These are phyloP conservation scores for Butorides virescens DNA, from an alignment of 2,113 vertebrate species.

Conservation along the genomic window DNA sequence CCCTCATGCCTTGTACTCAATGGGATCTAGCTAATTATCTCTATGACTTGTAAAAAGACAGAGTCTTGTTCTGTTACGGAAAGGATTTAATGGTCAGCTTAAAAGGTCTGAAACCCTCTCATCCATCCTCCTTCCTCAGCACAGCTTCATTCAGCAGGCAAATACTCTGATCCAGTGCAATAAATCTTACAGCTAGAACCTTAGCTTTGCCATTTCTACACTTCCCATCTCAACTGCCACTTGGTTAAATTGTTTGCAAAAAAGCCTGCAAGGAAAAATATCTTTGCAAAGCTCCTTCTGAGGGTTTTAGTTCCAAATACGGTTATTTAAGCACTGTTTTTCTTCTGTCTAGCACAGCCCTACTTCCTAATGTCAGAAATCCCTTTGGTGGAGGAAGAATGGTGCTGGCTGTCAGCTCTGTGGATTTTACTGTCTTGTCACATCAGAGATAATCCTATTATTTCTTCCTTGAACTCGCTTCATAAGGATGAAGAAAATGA, in stretches of 20 bases:
- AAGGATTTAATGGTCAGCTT: slow-evolving; percentile 17
- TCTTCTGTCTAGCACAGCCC: background rate
- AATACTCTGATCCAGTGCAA: background rate
- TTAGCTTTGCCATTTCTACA: background rate
- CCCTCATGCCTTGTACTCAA: background rate
- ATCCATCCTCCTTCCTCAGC: background rate
- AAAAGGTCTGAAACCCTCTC: slow-evolving; percentile 4
- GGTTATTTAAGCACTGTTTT: slow-evolving; percentile 5
- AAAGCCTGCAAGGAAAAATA: background rate
- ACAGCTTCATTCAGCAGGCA: background rate
- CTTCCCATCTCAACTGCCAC: background rate
- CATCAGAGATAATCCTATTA: slow-evolving; percentile 43
- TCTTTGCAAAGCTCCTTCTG: background rate
- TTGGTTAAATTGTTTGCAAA: background rate
- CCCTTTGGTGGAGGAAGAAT: background rate
- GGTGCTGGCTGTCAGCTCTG: background rate
- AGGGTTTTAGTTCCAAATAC: background rate
- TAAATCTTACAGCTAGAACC: background rate
- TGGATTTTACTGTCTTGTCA: slow-evolving; percentile 31
- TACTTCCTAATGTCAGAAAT: slow-evolving; percentile 35
- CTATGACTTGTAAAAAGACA: background rate
- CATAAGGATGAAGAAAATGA: slow-evolving; percentile 27
- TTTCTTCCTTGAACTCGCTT: background rate
- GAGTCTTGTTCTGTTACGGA: background rate
- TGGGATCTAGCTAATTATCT: slow-evolving; percentile 27